These are phyloP conservation scores for Zosterops hypoxanthus DNA, from an alignment of 2,113 vertebrate genomes.

Conservation along the genomic window DNA sequence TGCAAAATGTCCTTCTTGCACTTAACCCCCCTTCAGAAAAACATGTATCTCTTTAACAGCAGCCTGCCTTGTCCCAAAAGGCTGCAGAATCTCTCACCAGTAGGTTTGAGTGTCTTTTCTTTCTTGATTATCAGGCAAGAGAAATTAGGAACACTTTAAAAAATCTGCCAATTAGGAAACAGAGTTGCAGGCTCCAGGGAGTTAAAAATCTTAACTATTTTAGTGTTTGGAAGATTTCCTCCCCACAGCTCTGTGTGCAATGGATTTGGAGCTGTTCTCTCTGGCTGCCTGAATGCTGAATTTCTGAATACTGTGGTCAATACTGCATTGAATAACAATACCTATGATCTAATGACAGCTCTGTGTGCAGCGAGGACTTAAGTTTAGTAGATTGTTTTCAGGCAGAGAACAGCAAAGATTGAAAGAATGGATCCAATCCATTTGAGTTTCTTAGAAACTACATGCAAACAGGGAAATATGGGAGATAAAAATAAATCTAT, in stretches of 20 bases:
- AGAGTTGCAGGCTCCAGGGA: background rate
- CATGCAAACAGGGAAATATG: background rate
- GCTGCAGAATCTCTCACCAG: background rate
- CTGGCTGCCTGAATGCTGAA: background rate
- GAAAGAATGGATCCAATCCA: background rate
- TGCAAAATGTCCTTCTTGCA: background rate
- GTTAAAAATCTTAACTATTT: background rate
- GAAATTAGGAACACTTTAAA: background rate
- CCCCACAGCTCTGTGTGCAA: background rate
- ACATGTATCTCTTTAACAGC: background rate
- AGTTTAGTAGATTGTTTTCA: background rate
- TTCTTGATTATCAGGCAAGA: background rate
- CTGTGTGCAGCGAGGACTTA: background rate
- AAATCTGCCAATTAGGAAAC: background rate
- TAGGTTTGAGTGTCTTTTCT: background rate
- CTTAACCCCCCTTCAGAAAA: background rate
- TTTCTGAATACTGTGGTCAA: slow-evolving; percentile 16
- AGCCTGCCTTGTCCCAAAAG: background rate
- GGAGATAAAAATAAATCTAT: background rate
- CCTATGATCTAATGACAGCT: background rate
- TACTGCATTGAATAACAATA: background rate
- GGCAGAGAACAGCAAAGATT: background rate
- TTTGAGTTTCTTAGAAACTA: background rate
- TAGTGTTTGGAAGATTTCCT: background rate
- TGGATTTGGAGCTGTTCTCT: background rate